Base-by-base conservation (phyloP, 2,888 invertebrate species). In the Operophtera brumata region DNA sequence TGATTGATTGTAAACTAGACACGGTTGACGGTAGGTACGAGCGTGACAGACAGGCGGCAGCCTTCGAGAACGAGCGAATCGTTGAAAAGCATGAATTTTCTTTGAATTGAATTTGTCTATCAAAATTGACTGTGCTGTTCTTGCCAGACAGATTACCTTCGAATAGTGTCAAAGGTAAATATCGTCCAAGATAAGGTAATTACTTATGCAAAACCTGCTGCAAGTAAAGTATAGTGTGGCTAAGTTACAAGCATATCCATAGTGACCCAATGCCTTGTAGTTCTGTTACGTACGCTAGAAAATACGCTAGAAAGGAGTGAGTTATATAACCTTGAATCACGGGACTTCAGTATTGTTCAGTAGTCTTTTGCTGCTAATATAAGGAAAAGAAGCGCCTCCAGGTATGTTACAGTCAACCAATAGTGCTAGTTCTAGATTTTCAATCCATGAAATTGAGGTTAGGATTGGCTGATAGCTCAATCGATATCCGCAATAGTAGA, bases 281-380 rank as follows among this genome's bases (percentile, higher is more conserved):
- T 53, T 65, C 30, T 43, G 75, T 73, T 68, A 67, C 69, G 71
- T 68, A 67, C 69, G 71, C 68, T 67, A 70, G 71, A 74, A 73
- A 69, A 66, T 71, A 47, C 69, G 73, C 73, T 77, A 77, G 76
- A 82, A 83, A 78, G 77, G 75, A 82, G 81, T 77, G 81, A 79
- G 86, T 90, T 90, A 90, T 82, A 88, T 90, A 90, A 90, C 90
- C 90, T 90, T 90, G 89, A 89, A 88, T 89, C 89, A 88, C 89
- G 86, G 81, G 88, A 87, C 82, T 80, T 77, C 68, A 73, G 78
- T 87, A 86, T 85, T 85, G 86, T 88, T 88, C 77, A 80, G 67
- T 70, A 65, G 64, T 69, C 73, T 71, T 69, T 52, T 67, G 64
- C 43, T 59, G 65, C 69, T 54, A 69, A 67, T 66, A 68, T 73